These are phyloP conservation scores for Halocynthia roretzi DNA, from an alignment of 23 tunicate genomes.

Conservation along the genomic window DNA sequence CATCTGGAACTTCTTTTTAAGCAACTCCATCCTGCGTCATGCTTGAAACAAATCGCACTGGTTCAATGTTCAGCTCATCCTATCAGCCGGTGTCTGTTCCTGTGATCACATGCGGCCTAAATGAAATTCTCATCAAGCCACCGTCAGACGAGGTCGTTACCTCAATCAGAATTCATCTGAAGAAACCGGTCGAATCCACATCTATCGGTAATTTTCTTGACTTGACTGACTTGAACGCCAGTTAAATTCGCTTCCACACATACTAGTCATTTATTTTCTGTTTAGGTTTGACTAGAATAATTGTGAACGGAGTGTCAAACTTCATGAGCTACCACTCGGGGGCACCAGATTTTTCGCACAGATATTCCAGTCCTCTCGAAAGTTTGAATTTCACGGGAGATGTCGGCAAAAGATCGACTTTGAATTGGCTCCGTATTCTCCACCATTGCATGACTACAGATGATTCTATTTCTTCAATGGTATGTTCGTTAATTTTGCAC, in stretches of 20 bases:
- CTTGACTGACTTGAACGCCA: not conserved
- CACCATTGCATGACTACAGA: constrained; percentile 15
- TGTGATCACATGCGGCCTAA: not conserved
- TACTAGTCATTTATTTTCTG: not conserved
- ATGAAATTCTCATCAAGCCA: constrained; percentile 6
- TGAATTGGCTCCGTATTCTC: constrained; percentile 9
- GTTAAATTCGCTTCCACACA: not conserved
- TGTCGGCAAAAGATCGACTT: not conserved
- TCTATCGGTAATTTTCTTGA: constrained; percentile 9
- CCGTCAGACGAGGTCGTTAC: constrained; percentile 3
- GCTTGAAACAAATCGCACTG: constrained; percentile 11
- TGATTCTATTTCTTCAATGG: not conserved
- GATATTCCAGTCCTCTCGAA: not conserved
- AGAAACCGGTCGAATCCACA: constrained; percentile 8
- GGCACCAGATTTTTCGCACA: not conserved
- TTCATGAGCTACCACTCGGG: not conserved
- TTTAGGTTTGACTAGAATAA: constrained; percentile 10
- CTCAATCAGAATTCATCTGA: not conserved
- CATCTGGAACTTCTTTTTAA: not conserved
- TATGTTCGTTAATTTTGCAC: no score
- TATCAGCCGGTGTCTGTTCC: constrained; percentile 16
- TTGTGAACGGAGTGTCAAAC: constrained; percentile 6
- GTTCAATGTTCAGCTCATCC: not conserved
- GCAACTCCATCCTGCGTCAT: constrained; percentile 16
- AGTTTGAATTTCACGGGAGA: not conserved